Base-by-base conservation (phyloP, 2,797 vertebrate species). In the Cottoperca gobio region DNA sequence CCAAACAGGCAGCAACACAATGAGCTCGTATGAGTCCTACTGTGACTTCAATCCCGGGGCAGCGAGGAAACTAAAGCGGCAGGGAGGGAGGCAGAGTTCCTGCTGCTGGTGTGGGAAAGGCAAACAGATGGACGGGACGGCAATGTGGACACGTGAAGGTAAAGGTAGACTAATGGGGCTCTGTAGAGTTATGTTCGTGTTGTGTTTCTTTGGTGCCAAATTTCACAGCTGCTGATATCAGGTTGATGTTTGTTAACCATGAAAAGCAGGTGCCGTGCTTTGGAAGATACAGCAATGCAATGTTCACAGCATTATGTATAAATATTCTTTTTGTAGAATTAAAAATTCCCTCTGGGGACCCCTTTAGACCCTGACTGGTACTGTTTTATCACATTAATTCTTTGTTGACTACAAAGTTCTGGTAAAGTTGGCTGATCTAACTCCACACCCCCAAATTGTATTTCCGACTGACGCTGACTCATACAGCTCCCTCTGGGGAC, bases 1-100 rank as follows among this genome's bases (percentile, higher is more conserved):
- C 76, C 70, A 84, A 81, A 77, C 76, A 76, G 84, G 75, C 69
- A 76, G 80, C 73, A 50, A 81, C 76, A 91, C 89, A 91, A 86
- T 85, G 85, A 86, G 74, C 63, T 75, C 69, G 71, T 39, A 54
- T 6, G 53, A 37, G 70, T 73, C 84, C 55, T 66, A 66, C 71
- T 70, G 69, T 69, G 54, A 70, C 69, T 57, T 74, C 57, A 73
- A 39, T 69, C 71, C 48, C 60, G 59, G 28, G 24, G 35, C 40
- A 53, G 43, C 64, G 37, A 55, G 60, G 68, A 72, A 78, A 57
- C 67, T 39, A 62, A 67, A 60, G 33, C 5, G 6, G 48, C 48
- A 65, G 70, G 23, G n/a, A 40, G 24, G 64, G 7, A 28, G 19
- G 35, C 8, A 59, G 50, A 62, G 37, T 19, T 39, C 39, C 46